Evolutionary conservation across 1,140 invertebrate species (phyloP), one percentile per base, ranked within the genome.

Genomic region (Drosophila lowei): DNA sequence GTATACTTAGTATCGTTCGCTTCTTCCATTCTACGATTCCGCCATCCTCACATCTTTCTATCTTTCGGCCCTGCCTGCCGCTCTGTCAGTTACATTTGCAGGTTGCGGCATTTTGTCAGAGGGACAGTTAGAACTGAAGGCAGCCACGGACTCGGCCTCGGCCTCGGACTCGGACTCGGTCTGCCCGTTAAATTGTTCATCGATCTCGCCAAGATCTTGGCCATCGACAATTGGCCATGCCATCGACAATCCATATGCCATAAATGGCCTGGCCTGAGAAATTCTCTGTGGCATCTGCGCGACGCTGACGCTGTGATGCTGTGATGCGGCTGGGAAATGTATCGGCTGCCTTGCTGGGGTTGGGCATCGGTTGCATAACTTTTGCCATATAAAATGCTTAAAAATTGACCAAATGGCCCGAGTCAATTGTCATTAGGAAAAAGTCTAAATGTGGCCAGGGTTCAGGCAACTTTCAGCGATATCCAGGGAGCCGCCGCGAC

Each of bases 71-170:
- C 52, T 49, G 53, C 60, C 64, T 56, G 56, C 56, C 71, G 54
- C 28, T 41, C 57, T 88, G 83, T 86, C 83, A 88, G 83, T 83
- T 86, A 79, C 78, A 88, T 73, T 83, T 86, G 78, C 83, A 86
- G 78, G 78, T 88, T 86, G 81, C 83, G 83, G 83, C 81, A 86
- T 86, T 86, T 88, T 86, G 81, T 86, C 81, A 86, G 81, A 86
- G 81, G 81, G 81, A 86, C 81, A 86, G 81, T 86, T 86, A 86
- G 81, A 86, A 77, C 43, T 68, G 70, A 85, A 86, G 81, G 83
- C 83, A 66, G 73, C 46, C 49, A 25, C 44, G 38, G 71, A 23
- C 48, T 5, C 3, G 5, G 23, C 3, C 4, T 5, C 0, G 5
- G 23, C 0, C 23, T 28, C 23, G 47, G 71, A 30, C 48, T 5